These are phyloP conservation scores for Phycodurus eques DNA, from an alignment of 2,113 vertebrate species.

Conservation along the genomic window DNA sequence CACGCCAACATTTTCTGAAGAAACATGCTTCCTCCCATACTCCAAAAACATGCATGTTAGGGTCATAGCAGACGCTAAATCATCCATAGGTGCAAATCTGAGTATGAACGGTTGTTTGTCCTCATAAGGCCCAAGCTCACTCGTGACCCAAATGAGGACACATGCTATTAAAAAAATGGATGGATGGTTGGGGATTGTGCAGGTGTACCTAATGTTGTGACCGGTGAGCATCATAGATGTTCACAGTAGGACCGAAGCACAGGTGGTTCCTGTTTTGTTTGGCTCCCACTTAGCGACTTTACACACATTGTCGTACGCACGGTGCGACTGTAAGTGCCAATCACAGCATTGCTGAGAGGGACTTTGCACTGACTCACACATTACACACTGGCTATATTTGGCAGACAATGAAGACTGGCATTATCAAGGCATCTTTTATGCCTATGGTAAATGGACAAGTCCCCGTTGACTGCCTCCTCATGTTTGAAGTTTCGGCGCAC, in stretches of 20 bases:
- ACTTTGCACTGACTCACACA: slow-evolving; percentile 29
- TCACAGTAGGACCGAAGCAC: neutral
- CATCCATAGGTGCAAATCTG: too few relatives aligned
- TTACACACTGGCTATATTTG: slow-evolving; percentile 27
- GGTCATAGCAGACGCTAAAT: too few relatives aligned
- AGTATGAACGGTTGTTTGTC: neutral
- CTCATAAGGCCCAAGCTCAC: neutral
- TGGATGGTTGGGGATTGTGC: neutral
- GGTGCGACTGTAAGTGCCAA: slow-evolving; percentile 7
- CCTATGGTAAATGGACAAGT: slow-evolving; percentile 28
- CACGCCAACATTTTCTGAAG: too few relatives aligned
- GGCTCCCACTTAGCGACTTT: neutral
- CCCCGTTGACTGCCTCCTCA: slow-evolving; percentile 36
- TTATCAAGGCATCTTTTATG: slow-evolving; percentile 35
- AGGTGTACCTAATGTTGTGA: neutral
- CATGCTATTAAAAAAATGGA: neutral
- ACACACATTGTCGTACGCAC: neutral
- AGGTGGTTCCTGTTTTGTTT: neutral
- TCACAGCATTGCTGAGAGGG: slow-evolving; percentile 19
- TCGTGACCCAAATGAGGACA: neutral
- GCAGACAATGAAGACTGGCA: slow-evolving; percentile 22
- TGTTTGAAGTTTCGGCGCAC: slow-evolving; percentile 63
- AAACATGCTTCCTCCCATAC: too few relatives aligned
- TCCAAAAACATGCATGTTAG: too few relatives aligned
- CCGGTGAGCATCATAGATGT: neutral